These are phyloP conservation scores for Drosophila ambigua DNA, from an alignment of 1,140 invertebrate genomes.

Conservation along the genomic window DNA sequence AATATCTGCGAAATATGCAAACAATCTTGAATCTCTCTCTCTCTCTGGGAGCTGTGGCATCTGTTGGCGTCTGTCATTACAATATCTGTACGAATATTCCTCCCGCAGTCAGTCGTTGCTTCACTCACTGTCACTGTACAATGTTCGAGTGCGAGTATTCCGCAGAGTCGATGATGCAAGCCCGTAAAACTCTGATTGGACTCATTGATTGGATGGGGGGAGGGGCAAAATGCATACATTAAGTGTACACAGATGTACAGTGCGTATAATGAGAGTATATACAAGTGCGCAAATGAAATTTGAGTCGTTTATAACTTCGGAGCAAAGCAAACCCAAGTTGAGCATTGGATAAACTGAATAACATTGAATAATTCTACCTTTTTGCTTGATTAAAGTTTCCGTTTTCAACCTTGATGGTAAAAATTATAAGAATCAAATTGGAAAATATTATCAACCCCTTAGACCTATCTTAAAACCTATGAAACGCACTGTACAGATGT, in stretches of 20 bases:
- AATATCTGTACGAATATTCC: not conserved
- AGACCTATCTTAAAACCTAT: not conserved
- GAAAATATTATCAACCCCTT: no score
- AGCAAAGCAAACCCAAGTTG: no score
- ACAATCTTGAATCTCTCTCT: slow-evolving; percentile 28
- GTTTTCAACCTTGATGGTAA: no score
- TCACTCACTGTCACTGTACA: slow-evolving; percentile 23
- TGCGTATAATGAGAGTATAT: slow-evolving; percentile 6
- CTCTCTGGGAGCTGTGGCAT: slow-evolving; percentile 11
- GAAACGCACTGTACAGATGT: not conserved
- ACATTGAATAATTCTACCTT: no score
- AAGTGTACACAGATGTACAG: slow-evolving; percentile 28
- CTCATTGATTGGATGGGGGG: slow-evolving; percentile 25
- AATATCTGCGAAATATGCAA: slow-evolving; percentile 41
- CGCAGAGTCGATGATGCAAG: slow-evolving; percentile 37
- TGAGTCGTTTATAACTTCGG: no score
- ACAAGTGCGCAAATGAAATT: no score
- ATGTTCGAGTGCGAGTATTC: slow-evolving; percentile 3
- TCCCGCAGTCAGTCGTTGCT: not conserved
- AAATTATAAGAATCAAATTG: no score
- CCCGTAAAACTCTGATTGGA: slow-evolving; percentile 38
- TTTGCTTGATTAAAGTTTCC: no score
- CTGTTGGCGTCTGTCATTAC: slow-evolving; percentile 17
- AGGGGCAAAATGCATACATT: not conserved
- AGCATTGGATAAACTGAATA: no score